A percentile compares a stretch with the other conserved stretches of the same genome.
These are phyloP conservation scores for Simalia tracyae DNA, from an alignment of 2,797 vertebrate species.

Conservation along the genomic window DNA sequence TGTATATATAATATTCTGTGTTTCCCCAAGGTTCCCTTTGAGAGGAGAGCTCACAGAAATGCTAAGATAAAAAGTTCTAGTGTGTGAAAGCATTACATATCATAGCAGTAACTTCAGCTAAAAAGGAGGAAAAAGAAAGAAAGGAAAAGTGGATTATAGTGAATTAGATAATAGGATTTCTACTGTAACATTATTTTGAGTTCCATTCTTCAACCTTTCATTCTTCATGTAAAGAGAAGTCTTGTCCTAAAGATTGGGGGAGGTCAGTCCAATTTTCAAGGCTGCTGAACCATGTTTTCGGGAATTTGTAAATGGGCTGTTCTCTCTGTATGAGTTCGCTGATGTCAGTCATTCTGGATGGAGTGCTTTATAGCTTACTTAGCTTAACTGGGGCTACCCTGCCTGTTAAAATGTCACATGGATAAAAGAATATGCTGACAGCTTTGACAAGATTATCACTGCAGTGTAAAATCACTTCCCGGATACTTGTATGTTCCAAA, in stretches of 20 bases:
- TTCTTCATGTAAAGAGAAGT: slow-evolving; percentile 51
- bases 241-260: slow-evolving; percentile 48
- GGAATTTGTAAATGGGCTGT: slow-evolving; percentile 66
- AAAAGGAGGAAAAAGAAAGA: not conserved
- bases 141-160: not conserved
- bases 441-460: slow-evolving; percentile 73
- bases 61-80: not conserved
- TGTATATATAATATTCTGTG: not conserved
- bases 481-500: slow-evolving; percentile 62
- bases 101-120: not conserved
- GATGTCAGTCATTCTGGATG: slow-evolving; percentile 62
- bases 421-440: slow-evolving; percentile 73
- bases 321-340: slow-evolving; percentile 62
- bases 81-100: not conserved
- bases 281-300: slow-evolving; percentile 59
- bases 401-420: slow-evolving; percentile 76
- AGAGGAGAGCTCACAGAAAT: not conserved
- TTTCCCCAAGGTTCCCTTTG: not conserved
- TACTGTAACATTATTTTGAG: not conserved
- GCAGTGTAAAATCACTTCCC: slow-evolving; percentile 63
- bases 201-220: slow-evolving; percentile 1
- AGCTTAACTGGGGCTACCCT: slow-evolving; percentile 66
- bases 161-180: slow-evolving; percentile 14
- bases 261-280: slow-evolving; percentile 50
- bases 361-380: slow-evolving; percentile 67